phyloP scores from a whole-genome alignment of 2,888 invertebrate species.

The Drosophila lutescens region DNA sequence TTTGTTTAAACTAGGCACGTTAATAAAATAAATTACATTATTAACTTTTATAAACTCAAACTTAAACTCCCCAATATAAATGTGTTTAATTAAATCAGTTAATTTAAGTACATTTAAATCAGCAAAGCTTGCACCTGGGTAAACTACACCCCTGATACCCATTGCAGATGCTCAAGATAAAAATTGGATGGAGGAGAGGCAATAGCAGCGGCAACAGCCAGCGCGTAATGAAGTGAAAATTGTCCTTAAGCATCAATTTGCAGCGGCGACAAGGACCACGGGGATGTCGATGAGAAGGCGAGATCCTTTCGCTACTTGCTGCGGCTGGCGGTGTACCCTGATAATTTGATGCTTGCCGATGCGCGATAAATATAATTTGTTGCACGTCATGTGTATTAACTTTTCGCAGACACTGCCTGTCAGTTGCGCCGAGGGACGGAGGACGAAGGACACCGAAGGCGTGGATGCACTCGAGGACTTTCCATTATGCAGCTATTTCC shows the following conservation, averaged over 20 bases:
- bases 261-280: conserved; percentile 53
- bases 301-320: conserved; percentile 26
- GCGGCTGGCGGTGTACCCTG: conserved; percentile 54
- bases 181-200: conserved; percentile 15
- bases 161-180: conserved; percentile 17
- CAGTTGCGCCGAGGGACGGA: conserved; percentile 30
- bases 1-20: too few species aligned
- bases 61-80: neutral
- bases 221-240: conserved; percentile 83
- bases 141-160: conserved; percentile 35
- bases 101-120: neutral
- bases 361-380: conserved; percentile 82
- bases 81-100: neutral
- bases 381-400: conserved; percentile 80
- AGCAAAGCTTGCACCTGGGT: neutral
- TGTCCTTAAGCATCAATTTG: conserved; percentile 83
- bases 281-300: conserved; percentile 20
- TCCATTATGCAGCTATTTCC: conserved; percentile 72
- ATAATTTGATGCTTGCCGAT: conserved; percentile 80
- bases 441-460: conserved; percentile 1
- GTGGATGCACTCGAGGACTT: conserved; percentile 6
- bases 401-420: conserved; percentile 64
- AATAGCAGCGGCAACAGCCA: conserved; percentile 2
- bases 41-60: too few species aligned
- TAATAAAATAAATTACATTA: too few species aligned